These are phyloP conservation scores for Pilophorus perplexus DNA, from an alignment of 2,888 invertebrate species.

Conservation along the genomic window DNA sequence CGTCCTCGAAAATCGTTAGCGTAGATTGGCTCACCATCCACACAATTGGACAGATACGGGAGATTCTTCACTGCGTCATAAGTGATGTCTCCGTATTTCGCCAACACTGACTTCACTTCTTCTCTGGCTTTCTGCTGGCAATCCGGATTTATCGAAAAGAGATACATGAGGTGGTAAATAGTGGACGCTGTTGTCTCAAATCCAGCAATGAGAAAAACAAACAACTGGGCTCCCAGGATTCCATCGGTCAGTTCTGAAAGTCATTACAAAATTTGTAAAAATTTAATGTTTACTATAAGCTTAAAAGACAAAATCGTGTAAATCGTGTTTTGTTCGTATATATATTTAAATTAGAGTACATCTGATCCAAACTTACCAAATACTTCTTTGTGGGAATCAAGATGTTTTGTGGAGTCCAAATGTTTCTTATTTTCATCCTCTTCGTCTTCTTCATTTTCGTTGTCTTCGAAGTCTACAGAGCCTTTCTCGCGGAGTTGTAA, in stretches of 20 bases:
- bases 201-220: slow-evolving; percentile 45
- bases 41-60: slow-evolving; percentile 39
- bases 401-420: no score
- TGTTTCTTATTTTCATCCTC: no score
- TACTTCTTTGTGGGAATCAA: no score
- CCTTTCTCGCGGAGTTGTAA: slow-evolving; percentile 36
- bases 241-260: slow-evolving; percentile 40
- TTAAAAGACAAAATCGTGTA: no score
- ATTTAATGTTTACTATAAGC: no score
- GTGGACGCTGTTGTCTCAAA: slow-evolving; percentile 44
- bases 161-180: slow-evolving; percentile 34
- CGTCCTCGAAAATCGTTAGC: no score
- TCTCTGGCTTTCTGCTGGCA: slow-evolving; percentile 35
- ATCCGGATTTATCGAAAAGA: slow-evolving; percentile 27
- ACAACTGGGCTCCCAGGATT: slow-evolving; percentile 42
- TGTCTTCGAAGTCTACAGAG: slow-evolving; percentile 11
- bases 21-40: slow-evolving; percentile 41
- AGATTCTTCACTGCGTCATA: slow-evolving; percentile 42
- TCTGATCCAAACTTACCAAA: no score
- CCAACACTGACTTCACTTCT: slow-evolving; percentile 33
- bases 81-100: slow-evolving; percentile 37
- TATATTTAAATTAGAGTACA: no score
- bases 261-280: no score
- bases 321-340: no score
- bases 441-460: slow-evolving; percentile 17